Evolutionary conservation across 2,888 invertebrate species (phyloP).

Genomic region (Chrysolina americana): DNA sequence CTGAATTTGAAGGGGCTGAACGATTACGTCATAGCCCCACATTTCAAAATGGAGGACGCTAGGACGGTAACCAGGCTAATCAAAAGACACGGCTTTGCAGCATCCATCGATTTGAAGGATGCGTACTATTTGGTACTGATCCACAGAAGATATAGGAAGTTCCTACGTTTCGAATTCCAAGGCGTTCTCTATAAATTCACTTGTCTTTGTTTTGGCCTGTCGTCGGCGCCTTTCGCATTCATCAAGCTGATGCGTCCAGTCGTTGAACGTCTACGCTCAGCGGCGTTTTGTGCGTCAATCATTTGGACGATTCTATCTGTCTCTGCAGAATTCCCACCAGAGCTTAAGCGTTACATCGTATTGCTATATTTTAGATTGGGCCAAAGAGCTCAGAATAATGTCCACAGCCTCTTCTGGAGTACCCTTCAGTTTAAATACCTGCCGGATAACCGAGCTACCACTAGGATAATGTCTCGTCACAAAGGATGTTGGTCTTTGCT

Average conservation of each 20-base stretch:
- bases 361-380: no score
- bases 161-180: background rate
- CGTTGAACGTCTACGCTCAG: background rate
- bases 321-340: no score
- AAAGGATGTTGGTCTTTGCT: no score
- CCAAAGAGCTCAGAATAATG: no score
- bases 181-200: background rate
- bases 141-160: background rate
- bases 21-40: background rate
- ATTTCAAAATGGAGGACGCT: constrained; percentile 32
- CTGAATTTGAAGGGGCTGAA: constrained; percentile 24
- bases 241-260: constrained; percentile 33
- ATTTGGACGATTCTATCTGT: background rate
- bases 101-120: constrained; percentile 9
- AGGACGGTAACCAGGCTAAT: background rate
- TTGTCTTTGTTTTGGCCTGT: constrained; percentile 16
- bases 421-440: no score
- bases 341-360: constrained; percentile 37
- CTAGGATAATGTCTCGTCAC: no score
- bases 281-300: background rate
- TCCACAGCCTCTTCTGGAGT: no score
- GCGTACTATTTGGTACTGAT: constrained; percentile 5
- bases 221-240: background rate
- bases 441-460: no score
- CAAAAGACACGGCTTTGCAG: constrained; percentile 1